These are phyloP conservation scores for Saccopteryx bilineata DNA, from an alignment of 2,113 vertebrate species.

Conservation along the genomic window DNA sequence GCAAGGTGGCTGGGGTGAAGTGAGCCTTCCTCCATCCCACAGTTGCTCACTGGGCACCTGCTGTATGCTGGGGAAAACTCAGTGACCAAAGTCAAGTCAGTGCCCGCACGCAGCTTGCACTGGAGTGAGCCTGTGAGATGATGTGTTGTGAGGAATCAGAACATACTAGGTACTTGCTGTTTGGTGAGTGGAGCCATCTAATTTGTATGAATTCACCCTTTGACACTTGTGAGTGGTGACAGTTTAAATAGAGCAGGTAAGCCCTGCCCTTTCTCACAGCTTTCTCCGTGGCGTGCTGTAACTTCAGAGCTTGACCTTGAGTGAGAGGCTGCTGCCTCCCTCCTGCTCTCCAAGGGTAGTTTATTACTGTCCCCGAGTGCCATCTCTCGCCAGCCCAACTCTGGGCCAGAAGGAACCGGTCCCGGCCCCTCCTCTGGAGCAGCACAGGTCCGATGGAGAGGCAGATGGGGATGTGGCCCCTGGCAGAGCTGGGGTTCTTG, in stretches of 20 bases:
- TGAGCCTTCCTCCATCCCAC: not conserved
- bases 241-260: not conserved
- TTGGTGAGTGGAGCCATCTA: not conserved
- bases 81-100: not conserved
- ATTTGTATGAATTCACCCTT: not conserved
- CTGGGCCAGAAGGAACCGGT: not conserved
- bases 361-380: too few species aligned
- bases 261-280: fast-evolving
- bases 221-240: not conserved
- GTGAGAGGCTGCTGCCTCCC: not conserved
- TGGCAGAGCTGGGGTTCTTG: not conserved
- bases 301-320: not conserved
- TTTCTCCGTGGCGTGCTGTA: not conserved
- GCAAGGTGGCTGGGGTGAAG: not conserved
- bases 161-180: not conserved
- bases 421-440: not conserved
- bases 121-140: not conserved
- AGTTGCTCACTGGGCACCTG: not conserved
- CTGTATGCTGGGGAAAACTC: not conserved
- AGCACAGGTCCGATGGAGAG: fast-evolving
- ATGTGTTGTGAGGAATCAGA: not conserved
- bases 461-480: not conserved
- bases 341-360: not conserved
- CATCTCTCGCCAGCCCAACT: fast-evolving
- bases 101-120: not conserved